Conservation (phyloP, 2,113 vertebrate genomes). For the Corvus moneduloides region DNA sequence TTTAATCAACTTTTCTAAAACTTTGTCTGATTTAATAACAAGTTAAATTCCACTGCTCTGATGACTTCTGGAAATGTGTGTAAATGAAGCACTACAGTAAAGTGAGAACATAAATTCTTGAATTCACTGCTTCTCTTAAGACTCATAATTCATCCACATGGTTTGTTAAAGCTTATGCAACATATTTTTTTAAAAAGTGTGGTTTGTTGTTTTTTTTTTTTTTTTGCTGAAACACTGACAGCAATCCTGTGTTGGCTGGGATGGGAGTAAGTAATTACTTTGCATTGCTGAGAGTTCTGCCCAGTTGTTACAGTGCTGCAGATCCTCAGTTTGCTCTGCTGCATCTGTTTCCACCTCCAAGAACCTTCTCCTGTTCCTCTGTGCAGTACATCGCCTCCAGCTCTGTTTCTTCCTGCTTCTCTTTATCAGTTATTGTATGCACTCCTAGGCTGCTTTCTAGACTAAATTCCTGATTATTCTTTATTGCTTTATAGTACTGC, state of each 20-base stretch:
- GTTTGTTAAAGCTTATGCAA: neutral
- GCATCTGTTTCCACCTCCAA: neutral
- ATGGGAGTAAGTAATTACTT: neutral
- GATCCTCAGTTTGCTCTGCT: neutral
- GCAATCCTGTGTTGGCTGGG: neutral
- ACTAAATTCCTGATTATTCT: neutral
- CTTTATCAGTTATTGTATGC: neutral
- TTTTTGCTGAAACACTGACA: neutral
- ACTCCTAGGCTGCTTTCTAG: neutral
- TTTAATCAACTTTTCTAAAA: constrained; percentile 16
- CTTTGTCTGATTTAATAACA: constrained; percentile 14
- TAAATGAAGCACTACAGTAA: neutral
- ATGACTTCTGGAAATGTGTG: neutral
- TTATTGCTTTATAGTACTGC: neutral
- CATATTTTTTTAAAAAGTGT: no score
- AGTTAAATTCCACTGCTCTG: neutral
- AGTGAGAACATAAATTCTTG: neutral
- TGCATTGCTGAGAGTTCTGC: neutral
- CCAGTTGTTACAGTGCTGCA: neutral
- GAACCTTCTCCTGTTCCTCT: neutral
- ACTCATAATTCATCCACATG: neutral
- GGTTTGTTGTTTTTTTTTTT: neutral
- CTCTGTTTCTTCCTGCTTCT: neutral
- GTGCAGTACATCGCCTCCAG: neutral
- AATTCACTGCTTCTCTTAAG: neutral